A percentile compares a stretch with the other conserved stretches of the same genome.
These are phyloP conservation scores for Branchellion lobata DNA, from an alignment of 2,888 invertebrate genomes.

Conservation along the genomic window DNA sequence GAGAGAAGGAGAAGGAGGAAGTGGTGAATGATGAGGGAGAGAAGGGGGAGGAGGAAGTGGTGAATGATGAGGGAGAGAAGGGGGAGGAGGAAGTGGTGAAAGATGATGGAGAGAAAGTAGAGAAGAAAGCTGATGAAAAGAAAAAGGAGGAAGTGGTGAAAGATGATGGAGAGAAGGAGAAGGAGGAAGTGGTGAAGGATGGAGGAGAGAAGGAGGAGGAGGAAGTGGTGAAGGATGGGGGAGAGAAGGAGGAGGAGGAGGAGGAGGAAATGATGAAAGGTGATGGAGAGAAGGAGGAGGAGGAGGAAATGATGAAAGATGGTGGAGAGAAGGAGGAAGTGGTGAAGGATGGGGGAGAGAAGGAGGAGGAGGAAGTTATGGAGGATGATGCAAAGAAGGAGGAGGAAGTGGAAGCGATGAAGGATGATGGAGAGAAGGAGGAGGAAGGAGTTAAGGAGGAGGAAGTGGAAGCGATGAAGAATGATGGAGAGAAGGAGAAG, in stretches of 20 bases:
- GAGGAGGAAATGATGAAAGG: no score
- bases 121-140: slow-evolving; percentile 8
- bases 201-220: background rate
- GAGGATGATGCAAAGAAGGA: background rate
- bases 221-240: background rate
- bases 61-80: background rate
- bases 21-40: background rate
- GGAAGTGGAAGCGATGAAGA: no score
- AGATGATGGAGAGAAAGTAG: slow-evolving; percentile 11
- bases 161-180: background rate
- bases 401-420: background rate
- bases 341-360: no score
- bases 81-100: background rate
- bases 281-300: no score
- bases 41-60: background rate
- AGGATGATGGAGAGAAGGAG: no score
- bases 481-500: no score
- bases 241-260: background rate
- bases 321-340: no score
- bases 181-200: background rate
- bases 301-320: no score
- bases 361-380: no score
- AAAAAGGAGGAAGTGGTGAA: background rate
- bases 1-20: background rate
- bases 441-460: no score